Evolutionary conservation across 2,797 vertebrate genomes (phyloP), one percentile per base, ranked within the genome.

Genomic region (Carduelis carduelis): DNA sequence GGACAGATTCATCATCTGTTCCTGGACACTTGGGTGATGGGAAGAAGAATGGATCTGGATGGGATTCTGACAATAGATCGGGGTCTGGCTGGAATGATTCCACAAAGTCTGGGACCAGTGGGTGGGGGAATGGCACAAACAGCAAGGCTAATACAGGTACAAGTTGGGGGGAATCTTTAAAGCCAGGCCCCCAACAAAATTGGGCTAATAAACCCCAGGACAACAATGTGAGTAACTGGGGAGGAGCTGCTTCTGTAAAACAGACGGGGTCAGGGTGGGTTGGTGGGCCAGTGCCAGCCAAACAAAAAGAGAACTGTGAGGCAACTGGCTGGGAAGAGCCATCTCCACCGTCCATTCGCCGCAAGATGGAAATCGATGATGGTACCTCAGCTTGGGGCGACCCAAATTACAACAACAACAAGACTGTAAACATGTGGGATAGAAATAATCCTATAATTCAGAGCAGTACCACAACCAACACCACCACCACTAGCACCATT

Each of bases 341-440:
- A 68, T 99, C 99, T 47, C 99, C 99, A 81, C 99, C 99, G 13
- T 99, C 99, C 91, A 98, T 99, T 93, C 99, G 99, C 71, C 99
- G 99, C 91, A 99, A 99, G 97, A 99, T 99, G 98, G 99, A 99
- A 97, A 99, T 99, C 15, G 99, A 99, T 79, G 99, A 99, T 85
- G 99, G 99, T 97, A 99, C 99, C 95, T 99, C 99, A 95, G 99
- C 99, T 96, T 99, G 99, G 99, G 99, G 99, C 24, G 99, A 99
- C 98, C 99, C 99, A 34, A 98, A 88, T 95, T 93, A 97, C 94
- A 98, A 98, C 98, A 99, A 98, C 97, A 98, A 98, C 92, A 99
- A 99, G 98, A 98, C 98, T 97, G 99, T 99, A 98, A 99, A 99
- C 97, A 98, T 99, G 99, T 99, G 99, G 99, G 99, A 99, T 97